A percentile compares a stretch with the other conserved stretches of the same genome.
These are phyloP conservation scores for Spizella passerina DNA, from an alignment of 2,797 vertebrate genomes.

Conservation along the genomic window DNA sequence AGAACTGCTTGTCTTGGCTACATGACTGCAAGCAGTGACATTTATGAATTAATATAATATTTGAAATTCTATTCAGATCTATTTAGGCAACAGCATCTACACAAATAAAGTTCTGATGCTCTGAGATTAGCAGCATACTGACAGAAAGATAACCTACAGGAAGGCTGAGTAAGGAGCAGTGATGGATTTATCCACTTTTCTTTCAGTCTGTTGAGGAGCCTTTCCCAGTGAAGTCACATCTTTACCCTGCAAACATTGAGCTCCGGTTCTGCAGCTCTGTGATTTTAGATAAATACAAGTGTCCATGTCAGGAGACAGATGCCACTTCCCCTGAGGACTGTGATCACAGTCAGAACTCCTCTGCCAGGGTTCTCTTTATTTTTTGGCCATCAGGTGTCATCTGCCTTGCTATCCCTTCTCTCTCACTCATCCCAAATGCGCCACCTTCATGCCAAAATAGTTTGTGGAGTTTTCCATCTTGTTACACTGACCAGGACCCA, in stretches of 20 bases:
- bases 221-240: constrained; percentile 5
- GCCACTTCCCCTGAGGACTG: not conserved
- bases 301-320: not conserved
- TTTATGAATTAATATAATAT: not conserved
- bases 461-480: not conserved
- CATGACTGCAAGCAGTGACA: not conserved
- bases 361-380: not conserved
- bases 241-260: constrained; percentile 16
- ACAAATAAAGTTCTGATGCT: constrained; percentile 6
- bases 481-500: not conserved
- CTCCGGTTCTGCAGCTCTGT: not conserved
- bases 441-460: not conserved
- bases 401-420: not conserved
- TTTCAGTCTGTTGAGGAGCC: not conserved
- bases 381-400: not conserved
- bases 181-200: not conserved
- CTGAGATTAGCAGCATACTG: not conserved
- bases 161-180: not conserved
- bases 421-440: accelerated
- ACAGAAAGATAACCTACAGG: not conserved
- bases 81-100: not conserved
- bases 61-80: not conserved
- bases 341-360: not conserved
- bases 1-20: not conserved
- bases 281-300: not conserved